phyloP scores from a whole-genome alignment of 1,140 invertebrate genomes.

The Antheraea mylitta region DNA sequence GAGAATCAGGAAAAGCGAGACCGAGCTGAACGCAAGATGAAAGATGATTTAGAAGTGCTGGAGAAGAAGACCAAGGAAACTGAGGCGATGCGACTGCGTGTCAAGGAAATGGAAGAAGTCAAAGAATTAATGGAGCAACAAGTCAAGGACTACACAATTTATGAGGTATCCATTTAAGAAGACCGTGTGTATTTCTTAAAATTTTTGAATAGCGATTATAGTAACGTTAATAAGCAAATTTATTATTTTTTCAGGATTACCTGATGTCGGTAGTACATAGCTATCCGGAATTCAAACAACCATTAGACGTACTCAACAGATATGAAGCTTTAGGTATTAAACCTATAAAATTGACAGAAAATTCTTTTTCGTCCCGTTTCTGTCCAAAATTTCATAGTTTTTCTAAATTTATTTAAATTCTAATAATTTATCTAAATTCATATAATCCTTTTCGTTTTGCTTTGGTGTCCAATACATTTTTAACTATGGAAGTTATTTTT shows the following conservation, averaged over 20 bases:
- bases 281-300: conserved; percentile 78
- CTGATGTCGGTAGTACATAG: conserved; percentile 77
- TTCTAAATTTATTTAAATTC: no score
- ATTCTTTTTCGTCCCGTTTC: no score
- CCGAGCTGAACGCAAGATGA: conserved; percentile 77
- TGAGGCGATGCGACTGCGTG: conserved; percentile 60
- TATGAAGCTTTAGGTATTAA: conserved; percentile 77
- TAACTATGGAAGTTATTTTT: background rate
- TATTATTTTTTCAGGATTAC: conserved; percentile 64
- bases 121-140: conserved; percentile 77
- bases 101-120: conserved; percentile 70
- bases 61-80: conserved; percentile 60
- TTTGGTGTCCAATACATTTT: no score
- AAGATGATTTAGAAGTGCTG: conserved; percentile 69
- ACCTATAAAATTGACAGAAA: background rate
- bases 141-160: conserved; percentile 78
- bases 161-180: conserved; percentile 51
- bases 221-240: background rate
- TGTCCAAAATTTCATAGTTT: no score
- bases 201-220: background rate
- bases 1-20: conserved; percentile 81
- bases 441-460: no score
- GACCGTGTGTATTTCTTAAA: no score
- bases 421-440: no score
- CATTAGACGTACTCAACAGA: conserved; percentile 79